phyloP scores from a whole-genome alignment of 53 echinoderm and acorn worm species.

The Apostichopus leukothele region DNA sequence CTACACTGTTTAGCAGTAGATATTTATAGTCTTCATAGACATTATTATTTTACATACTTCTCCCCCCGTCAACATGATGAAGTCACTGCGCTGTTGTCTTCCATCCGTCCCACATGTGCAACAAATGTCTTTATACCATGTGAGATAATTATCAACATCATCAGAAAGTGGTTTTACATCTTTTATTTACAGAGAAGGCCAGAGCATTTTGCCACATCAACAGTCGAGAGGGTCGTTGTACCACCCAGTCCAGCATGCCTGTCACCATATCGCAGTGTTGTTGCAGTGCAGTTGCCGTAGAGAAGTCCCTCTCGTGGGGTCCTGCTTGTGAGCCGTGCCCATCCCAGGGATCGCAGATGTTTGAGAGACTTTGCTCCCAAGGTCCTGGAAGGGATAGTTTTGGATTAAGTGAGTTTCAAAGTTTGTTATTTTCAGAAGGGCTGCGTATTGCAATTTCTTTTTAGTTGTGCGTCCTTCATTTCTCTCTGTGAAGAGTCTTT shows the following conservation, averaged over 20 bases:
- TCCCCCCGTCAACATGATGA: no score
- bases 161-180: neutral
- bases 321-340: constrained; percentile 89
- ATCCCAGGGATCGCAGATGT: constrained; percentile 74
- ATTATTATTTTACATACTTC: no score
- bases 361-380: constrained; percentile 69
- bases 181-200: constrained; percentile 65
- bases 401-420: constrained; percentile 68
- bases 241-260: constrained; percentile 72
- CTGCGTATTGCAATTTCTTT: no score
- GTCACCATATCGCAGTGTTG: constrained; percentile 97
- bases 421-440: no score
- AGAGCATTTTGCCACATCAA: constrained; percentile 86
- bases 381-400: constrained; percentile 76
- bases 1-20: no score
- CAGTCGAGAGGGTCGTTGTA: constrained; percentile 79
- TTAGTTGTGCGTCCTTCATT: no score
- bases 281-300: constrained; percentile 79
- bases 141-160: no score
- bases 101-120: no score
- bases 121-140: no score
- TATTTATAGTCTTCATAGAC: no score
- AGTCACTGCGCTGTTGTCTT: no score
- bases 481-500: no score
- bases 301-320: constrained; percentile 85